These are phyloP conservation scores for Lasiurus borealis DNA, from an alignment of 2,113 vertebrate genomes.

Conservation along the genomic window DNA sequence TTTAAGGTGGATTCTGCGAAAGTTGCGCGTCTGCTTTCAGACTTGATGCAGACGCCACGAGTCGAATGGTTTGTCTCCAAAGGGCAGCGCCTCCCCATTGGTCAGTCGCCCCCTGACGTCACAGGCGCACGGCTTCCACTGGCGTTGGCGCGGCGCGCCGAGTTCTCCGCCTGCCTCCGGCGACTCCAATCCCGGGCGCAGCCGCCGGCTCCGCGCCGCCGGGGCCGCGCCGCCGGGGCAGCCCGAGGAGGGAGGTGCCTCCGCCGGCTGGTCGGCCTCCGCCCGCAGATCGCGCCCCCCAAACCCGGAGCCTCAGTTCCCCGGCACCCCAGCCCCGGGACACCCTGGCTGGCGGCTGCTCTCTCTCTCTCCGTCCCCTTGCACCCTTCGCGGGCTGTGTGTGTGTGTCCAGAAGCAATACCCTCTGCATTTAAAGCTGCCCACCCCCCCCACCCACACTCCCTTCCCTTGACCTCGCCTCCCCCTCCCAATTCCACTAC, in stretches of 20 bases:
- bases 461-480: conserved; percentile 17
- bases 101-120: conserved; percentile 95
- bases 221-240: neutral
- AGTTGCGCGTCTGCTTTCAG: conserved; percentile 95
- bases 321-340: neutral
- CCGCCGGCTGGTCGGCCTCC: neutral
- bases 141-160: conserved; percentile 89
- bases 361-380: neutral
- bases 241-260: conserved; percentile 59
- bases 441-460: neutral
- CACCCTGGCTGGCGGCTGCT: neutral
- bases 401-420: conserved; percentile 40
- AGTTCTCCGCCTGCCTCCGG: conserved; percentile 91
- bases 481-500: neutral
- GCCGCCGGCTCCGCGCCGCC: too few relatives aligned
- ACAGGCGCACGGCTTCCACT: conserved; percentile 89
- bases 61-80: conserved; percentile 99
- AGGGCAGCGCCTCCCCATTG: conserved; percentile 98
- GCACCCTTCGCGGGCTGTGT: conserved; percentile 36
- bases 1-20: conserved; percentile 97
- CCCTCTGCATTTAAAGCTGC: conserved; percentile 66
- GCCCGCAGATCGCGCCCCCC: conserved; percentile 20
- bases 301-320: neutral
- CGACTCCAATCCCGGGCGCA: conserved; percentile 73
- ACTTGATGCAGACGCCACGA: conserved; percentile 96